Percentiles rank a stretch among this genome's conserved stretches.
These are phyloP conservation scores for Porites lutea DNA, from an alignment of 64 coral and sea anemone genomes.

Conservation along the genomic window DNA sequence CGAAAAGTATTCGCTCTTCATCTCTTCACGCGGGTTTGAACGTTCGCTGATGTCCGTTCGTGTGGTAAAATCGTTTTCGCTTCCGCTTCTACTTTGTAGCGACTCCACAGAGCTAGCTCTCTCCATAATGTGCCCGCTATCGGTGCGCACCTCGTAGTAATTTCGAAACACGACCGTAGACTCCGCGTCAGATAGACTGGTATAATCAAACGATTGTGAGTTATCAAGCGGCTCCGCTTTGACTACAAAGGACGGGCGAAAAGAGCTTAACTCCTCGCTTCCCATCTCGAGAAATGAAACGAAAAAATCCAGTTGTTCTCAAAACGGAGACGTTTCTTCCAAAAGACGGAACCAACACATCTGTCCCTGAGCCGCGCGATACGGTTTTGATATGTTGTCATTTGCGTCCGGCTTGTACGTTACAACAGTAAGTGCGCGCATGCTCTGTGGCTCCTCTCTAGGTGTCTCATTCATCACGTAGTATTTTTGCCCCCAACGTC, in stretches of 20 bases:
- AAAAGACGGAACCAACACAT: neutral
- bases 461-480: constrained; percentile 51
- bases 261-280: constrained; percentile 14
- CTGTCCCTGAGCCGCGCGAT: neutral
- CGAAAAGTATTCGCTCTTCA: constrained; percentile 56
- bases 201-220: constrained; percentile 9
- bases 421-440: constrained; percentile 14
- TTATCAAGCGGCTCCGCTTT: constrained; percentile 34
- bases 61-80: neutral
- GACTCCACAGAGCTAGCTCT: constrained; percentile 37
- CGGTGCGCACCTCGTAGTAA: constrained; percentile 41
- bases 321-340: neutral
- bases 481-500: constrained; percentile 60
- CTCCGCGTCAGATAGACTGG: constrained; percentile 34
- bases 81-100: neutral
- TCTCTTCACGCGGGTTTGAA: neutral
- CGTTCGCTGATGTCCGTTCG: neutral
- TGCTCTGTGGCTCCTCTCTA: constrained; percentile 17
- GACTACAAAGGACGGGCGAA: constrained; percentile 33
- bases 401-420: neutral
- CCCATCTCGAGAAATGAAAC: neutral
- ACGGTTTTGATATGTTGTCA: constrained; percentile 32
- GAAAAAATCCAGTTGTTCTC: neutral
- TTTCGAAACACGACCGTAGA: constrained; percentile 56
- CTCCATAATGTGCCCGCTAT: neutral